Percentiles rank a stretch among this genome's conserved stretches.
phyloP scores from a whole-genome alignment of 2,888 invertebrate genomes.

The Gari tellinella region DNA sequence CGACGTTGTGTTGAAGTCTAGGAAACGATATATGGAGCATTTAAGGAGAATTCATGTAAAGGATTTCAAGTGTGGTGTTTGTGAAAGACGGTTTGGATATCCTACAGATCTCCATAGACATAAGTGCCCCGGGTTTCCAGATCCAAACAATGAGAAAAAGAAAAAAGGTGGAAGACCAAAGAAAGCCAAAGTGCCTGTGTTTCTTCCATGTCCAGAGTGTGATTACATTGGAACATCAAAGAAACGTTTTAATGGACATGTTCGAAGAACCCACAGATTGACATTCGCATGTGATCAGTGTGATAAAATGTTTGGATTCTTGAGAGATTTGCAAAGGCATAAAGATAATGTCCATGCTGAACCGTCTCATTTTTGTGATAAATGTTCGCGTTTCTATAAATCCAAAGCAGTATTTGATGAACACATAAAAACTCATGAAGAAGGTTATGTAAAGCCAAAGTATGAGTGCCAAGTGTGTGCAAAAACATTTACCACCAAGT shows the following conservation, averaged over 20 bases:
- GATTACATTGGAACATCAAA: constrained; percentile 61
- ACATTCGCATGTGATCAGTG: constrained; percentile 70
- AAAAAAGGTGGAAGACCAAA: constrained; percentile 28
- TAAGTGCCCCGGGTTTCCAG: constrained; percentile 35
- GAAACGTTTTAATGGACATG: constrained; percentile 64
- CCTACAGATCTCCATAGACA: constrained; percentile 57
- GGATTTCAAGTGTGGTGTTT: constrained; percentile 47
- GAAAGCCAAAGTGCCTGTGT: constrained; percentile 1
- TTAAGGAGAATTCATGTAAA: constrained; percentile 47
- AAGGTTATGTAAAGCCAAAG: constrained; percentile 69
- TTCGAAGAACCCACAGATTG: constrained; percentile 65
- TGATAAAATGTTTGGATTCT: constrained; percentile 69
- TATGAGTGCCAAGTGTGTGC: constrained; percentile 70
- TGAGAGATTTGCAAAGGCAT: constrained; percentile 70
- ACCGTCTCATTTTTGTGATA: constrained; percentile 69
- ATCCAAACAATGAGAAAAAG: constrained; percentile 22
- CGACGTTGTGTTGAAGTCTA: constrained; percentile 46
- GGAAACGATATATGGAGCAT: constrained; percentile 52
- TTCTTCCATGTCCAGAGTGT: constrained; percentile 63
- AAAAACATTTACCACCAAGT: constrained; percentile 74
- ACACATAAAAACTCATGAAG: constrained; percentile 72
- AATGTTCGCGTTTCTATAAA: constrained; percentile 75
- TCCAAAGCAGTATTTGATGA: constrained; percentile 60
- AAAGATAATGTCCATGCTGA: constrained; percentile 59
- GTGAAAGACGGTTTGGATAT: constrained; percentile 52